Percentiles rank a stretch among this genome's conserved stretches.
Conservation (phyloP, 2,113 vertebrate genomes). For the Rhabdomys dilectus region DNA sequence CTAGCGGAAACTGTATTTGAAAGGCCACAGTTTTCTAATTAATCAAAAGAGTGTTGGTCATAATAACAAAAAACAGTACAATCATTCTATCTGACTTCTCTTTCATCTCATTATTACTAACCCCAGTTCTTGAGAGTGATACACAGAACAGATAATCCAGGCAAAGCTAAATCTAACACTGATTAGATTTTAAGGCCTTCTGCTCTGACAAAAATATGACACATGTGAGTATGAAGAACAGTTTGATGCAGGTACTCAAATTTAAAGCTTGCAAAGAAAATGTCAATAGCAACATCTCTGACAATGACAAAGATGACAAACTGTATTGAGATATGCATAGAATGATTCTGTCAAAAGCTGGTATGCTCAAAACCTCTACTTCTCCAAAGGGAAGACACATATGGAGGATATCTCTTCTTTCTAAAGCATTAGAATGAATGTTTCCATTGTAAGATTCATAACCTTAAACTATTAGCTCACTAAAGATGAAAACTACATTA, state of each 20-base stretch:
- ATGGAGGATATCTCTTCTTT: neutral
- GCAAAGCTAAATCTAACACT: neutral
- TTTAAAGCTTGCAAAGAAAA: slow-evolving; percentile 38
- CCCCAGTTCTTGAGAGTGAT: neutral
- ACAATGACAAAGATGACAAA: neutral
- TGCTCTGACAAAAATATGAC: slow-evolving; percentile 13
- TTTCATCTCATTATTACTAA: neutral
- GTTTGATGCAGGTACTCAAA: neutral
- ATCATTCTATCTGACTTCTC: neutral
- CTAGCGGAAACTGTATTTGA: neutral
- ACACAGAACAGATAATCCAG: neutral
- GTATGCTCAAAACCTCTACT: neutral
- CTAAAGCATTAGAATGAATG: neutral
- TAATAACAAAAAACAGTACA: neutral
- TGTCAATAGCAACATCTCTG: neutral
- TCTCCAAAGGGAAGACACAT: neutral
- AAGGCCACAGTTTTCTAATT: slow-evolving; percentile 1
- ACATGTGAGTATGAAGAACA: neutral
- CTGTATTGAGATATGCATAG: neutral
- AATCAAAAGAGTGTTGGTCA: neutral
- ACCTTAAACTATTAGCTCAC: neutral
- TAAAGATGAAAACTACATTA: neutral
- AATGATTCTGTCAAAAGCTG: neutral
- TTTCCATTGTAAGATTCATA: neutral
- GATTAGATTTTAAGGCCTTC: neutral